Evolutionary conservation across 2,113 vertebrate species (phyloP).

Genomic region (Raja brachyura): DNA sequence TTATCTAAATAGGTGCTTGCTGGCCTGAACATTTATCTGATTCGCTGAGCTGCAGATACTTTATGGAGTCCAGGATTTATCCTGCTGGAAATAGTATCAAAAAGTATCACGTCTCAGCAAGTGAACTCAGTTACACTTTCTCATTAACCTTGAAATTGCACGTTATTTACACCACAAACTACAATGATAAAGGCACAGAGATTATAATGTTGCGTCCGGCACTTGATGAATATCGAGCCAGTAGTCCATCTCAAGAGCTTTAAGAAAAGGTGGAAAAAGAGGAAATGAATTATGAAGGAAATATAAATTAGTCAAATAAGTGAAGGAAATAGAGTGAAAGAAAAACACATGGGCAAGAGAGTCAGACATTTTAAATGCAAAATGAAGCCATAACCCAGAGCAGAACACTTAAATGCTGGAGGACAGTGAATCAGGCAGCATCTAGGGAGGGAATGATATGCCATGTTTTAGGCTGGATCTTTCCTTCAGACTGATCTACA

Average conservation of each 20-base stretch:
- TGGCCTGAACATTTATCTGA: too few relatives aligned
- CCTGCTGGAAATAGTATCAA: neutral
- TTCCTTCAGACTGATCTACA: too few relatives aligned
- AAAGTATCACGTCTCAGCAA: neutral
- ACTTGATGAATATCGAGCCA: neutral
- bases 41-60: neutral
- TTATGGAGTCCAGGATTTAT: neutral
- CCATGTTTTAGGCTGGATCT: too few relatives aligned
- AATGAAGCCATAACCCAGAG: too few relatives aligned
- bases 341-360: neutral
- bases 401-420: too few relatives aligned
- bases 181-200: neutral
- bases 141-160: too few relatives aligned
- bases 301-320: neutral
- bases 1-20: too few relatives aligned
- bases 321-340: neutral
- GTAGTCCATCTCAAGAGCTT: neutral
- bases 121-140: neutral
- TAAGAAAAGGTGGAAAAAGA: neutral
- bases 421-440: too few relatives aligned
- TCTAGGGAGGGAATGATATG: too few relatives aligned
- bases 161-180: neutral
- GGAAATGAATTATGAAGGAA: neutral
- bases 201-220: neutral
- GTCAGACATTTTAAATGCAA: neutral